phyloP scores from a whole-genome alignment of 64 coral and sea anemone species.

The Montipora efflorescens region DNA sequence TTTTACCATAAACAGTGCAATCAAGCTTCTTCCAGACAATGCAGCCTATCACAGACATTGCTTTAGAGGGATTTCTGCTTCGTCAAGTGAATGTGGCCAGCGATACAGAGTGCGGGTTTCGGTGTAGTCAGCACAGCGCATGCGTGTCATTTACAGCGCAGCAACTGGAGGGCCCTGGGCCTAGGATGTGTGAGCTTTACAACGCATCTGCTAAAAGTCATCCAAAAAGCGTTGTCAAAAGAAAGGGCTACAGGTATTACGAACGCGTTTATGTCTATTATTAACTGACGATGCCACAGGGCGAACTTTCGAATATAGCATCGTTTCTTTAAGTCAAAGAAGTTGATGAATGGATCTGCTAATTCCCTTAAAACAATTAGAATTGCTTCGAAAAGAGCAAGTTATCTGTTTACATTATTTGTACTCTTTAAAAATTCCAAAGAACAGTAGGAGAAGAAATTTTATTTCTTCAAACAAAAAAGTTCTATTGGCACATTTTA shows the following conservation, averaged over 20 bases:
- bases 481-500: no score
- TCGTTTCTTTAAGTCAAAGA: neutral
- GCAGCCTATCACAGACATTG: neutral
- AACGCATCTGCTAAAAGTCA: neutral
- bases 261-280: neutral
- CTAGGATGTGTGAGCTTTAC: constrained; percentile 49
- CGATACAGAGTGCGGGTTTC: constrained; percentile 35
- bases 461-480: no score
- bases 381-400: no score
- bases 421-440: no score
- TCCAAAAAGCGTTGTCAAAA: constrained; percentile 22
- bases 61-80: neutral
- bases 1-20: neutral
- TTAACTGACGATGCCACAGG: neutral
- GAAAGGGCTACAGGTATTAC: constrained; percentile 39
- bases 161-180: neutral
- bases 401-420: no score
- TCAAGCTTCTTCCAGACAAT: neutral
- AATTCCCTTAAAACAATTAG: no score
- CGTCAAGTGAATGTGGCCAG: constrained; percentile 2
- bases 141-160: constrained; percentile 54
- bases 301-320: neutral
- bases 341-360: no score
- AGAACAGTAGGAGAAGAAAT: no score
- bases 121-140: constrained; percentile 5